A percentile compares a stretch with the other conserved stretches of the same genome.
phyloP scores from a whole-genome alignment of 2,888 invertebrate genomes.

The Adela reaumurella region DNA sequence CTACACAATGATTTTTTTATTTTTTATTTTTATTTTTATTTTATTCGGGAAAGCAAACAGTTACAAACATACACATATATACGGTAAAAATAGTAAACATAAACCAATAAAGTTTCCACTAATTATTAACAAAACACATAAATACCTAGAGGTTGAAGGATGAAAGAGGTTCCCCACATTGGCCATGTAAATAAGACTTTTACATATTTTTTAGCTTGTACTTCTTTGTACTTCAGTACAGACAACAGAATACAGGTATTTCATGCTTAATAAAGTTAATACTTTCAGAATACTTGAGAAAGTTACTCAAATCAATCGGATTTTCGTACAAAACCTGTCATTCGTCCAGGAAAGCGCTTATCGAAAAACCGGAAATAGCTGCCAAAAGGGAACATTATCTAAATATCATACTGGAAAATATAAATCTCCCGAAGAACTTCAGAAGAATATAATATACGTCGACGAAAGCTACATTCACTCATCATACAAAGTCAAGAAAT shows the following conservation, averaged over 20 bases:
- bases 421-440: slow-evolving; percentile 1
- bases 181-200: no score
- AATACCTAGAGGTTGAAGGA: no score
- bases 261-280: neutral
- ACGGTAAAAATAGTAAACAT: no score
- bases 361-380: slow-evolving; percentile 1
- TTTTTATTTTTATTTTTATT: no score
- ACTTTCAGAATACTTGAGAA: neutral
- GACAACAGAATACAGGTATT: no score
- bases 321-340: slow-evolving; percentile 1
- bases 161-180: slow-evolving; percentile 3
- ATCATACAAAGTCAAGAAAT: slow-evolving; percentile 3
- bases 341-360: neutral
- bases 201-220: no score
- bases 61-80: no score
- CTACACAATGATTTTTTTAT: slow-evolving; percentile 4
- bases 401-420: neutral
- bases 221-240: no score
- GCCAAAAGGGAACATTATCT: slow-evolving; percentile 1
- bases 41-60: no score
- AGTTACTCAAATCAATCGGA: slow-evolving; percentile 1
- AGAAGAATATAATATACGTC: neutral
- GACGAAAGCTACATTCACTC: slow-evolving; percentile 5
- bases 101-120: no score
- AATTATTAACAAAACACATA: no score